Evolutionary conservation across 2,113 vertebrate species (phyloP), one percentile per base, ranked within the genome.

Genomic region (Ranitomeya imitator): DNA sequence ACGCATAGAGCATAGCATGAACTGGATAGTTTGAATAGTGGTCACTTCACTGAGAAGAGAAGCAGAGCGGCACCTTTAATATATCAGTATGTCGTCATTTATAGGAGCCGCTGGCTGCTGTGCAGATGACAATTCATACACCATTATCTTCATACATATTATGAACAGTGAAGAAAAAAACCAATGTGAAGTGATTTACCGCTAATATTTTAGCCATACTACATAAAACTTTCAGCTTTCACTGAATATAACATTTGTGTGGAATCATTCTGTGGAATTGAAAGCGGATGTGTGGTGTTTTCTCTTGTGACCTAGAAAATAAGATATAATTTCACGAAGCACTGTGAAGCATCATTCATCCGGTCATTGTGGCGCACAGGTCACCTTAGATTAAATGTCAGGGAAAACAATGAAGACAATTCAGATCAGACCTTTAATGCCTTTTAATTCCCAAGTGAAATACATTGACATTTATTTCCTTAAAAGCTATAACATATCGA

Each of bases 371-470:
- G 12, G 52, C 54, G 37, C 45, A 31, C 12, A 76, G 85, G 85
- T 86, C 73, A 86, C 54, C 52, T 74, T 77, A 86, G 57, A 60
- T 19, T 60, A 60, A 85, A 76, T 76, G 14, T 15, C 69, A 86
- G 23, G 18, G 26, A 77, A 86, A 61, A 78, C 73, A 86, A 60
- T 71, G 45, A 10, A 65, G 26, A 52, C 18, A 71, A 71, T n/a
- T 73, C 51, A 85, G n/a, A 54, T 26, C 83, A 73, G 45, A 18
- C 18, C n/a, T 55, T 67, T 84, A 79, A 79, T 57, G 10, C 80
- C 11, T 12, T 82, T 65, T 63, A 45, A 63, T 79, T 23, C 77
- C n/a, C 52, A 57, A 57, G 77, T 57, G 77, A 79, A 79, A 59
- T 57, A 57, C 19, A 79, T 59, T 26, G 37, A 82, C 16, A 4